A percentile compares a stretch with the other conserved stretches of the same genome.
These are phyloP conservation scores for Periophthalmus magnuspinnatus DNA, from an alignment of 2,797 vertebrate genomes.

Conservation along the genomic window DNA sequence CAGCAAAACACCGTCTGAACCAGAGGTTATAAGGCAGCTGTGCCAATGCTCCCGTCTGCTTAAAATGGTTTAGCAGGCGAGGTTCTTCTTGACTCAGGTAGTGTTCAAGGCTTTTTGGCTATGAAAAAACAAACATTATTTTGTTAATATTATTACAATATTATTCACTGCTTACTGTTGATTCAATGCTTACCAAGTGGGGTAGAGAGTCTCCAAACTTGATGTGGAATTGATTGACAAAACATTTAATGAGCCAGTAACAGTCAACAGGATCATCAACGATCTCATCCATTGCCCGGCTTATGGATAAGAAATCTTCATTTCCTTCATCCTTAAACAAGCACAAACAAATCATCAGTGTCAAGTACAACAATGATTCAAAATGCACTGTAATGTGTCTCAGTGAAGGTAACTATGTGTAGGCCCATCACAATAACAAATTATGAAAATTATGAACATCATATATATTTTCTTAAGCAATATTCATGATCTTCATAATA, in stretches of 20 bases:
- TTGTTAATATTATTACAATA: neutral
- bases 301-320: slow-evolving; percentile 89
- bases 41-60: slow-evolving; percentile 74
- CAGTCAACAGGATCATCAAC: slow-evolving; percentile 89
- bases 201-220: slow-evolving; percentile 92
- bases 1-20: slow-evolving; percentile 94
- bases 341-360: neutral
- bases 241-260: slow-evolving; percentile 93
- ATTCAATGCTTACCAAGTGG: slow-evolving; percentile 81
- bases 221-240: slow-evolving; percentile 88
- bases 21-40: slow-evolving; percentile 89
- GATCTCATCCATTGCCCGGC: slow-evolving; percentile 92
- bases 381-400: neutral
- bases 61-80: slow-evolving; percentile 86
- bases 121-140: neutral
- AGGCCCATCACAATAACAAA: too few species aligned
- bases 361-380: neutral
- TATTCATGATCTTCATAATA: too few species aligned
- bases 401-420: too few species aligned
- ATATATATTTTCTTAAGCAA: too few species aligned
- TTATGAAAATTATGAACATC: too few species aligned
- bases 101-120: slow-evolving; percentile 96
- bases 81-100: slow-evolving; percentile 93
- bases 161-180: neutral
- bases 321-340: slow-evolving; percentile 84